Base-by-base conservation (phyloP, 2,113 vertebrate genomes). In the Hippocampus abdominalis region DNA sequence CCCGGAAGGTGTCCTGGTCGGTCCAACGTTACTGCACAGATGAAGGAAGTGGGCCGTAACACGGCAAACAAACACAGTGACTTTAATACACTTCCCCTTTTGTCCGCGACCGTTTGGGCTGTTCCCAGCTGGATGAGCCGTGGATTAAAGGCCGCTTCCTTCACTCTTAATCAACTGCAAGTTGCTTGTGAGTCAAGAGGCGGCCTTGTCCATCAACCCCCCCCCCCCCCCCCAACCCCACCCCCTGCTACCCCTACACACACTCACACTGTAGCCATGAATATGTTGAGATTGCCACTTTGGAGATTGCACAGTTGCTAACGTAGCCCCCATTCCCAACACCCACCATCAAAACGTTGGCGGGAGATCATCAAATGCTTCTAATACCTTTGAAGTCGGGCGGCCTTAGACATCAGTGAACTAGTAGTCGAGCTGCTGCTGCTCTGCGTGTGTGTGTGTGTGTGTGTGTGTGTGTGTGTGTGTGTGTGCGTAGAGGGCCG, bases 331-430 rank as follows among this genome's bases (percentile, higher is more conserved):
- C 69, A 74, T 8, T 39, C 61, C 62, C 67, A 11, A 2, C 29
- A 71, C 73, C 68, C 64, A 84, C 57, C 57, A 15, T 59, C 66
- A 78, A 18, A 62, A 63, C 44, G 54, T 80, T 86, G 83, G 78
- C 79, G 73, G 86, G 76, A 80, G 77, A 80, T 74, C 27, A 72
- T 87, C 79, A 87, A 88, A 87, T 86, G 84, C 32, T 36, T 85
- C 84, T 84, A 89, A 88, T 87, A 88, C 83, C 77, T 70, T 78
- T 39, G 15, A 74, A 84, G 81, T 75, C 79, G 72, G 68, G 77
- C 66, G 73, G 81, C 72, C 76, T 85, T 60, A 70, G 77, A 88
- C 75, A 81, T 82, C 78, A 82, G 70, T 76, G 72, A 81, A 60
- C 54, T 73, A 83, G 85, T 72, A 71, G 71, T 75, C 73, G 54